Evolutionary conservation across 1,140 invertebrate species (phyloP).

Genomic region (Laupala kohalensis): DNA sequence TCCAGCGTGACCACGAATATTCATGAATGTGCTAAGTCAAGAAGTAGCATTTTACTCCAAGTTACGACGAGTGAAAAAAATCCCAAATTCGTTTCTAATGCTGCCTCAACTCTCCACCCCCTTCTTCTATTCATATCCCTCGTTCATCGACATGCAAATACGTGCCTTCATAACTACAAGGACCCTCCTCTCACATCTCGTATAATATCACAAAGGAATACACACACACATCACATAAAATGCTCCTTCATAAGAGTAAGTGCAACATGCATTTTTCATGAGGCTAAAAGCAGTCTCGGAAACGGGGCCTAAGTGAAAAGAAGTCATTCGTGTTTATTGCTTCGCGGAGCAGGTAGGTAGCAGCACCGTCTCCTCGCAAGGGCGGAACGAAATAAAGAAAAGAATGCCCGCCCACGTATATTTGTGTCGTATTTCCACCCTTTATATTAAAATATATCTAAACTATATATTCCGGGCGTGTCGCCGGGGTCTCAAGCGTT

Average conservation of each 20-base stretch:
- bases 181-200: background rate
- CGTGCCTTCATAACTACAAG: background rate
- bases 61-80: background rate
- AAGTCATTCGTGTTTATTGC: background rate
- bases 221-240: background rate
- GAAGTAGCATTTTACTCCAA: background rate
- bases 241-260: background rate
- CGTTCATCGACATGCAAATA: background rate
- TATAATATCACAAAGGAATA: background rate
- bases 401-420: background rate
- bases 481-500: background rate
- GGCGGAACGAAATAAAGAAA: background rate
- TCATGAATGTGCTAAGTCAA: background rate
- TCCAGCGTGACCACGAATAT: background rate
- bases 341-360: background rate
- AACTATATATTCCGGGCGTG: background rate
- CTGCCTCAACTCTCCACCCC: background rate
- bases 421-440: background rate
- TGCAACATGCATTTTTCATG: background rate
- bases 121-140: background rate
- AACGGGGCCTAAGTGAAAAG: background rate
- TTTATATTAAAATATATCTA: background rate
- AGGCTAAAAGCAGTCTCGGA: background rate
- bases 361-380: no score
- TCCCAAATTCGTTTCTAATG: background rate